phyloP scores from a whole-genome alignment of 92 coral and sea anemone genomes.

The Epizoanthus stellaris region DNA sequence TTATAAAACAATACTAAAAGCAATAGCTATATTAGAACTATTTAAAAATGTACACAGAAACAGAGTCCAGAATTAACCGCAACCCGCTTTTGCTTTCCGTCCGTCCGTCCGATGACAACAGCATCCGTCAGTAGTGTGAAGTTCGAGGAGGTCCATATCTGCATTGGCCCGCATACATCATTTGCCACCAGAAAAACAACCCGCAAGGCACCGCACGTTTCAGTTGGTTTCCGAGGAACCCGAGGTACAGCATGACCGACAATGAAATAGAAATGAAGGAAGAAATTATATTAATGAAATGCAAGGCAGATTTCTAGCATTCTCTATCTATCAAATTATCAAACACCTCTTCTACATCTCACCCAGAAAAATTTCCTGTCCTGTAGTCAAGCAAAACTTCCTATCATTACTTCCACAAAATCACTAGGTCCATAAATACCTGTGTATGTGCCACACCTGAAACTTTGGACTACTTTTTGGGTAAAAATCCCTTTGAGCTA shows the following conservation, averaged over 20 bases:
- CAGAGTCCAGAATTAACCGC: background rate
- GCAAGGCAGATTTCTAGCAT: background rate
- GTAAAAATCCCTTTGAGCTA: no score
- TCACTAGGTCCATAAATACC: no score
- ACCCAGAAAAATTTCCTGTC: no score
- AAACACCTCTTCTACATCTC: no score
- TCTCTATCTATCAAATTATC: background rate
- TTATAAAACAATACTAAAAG: no score
- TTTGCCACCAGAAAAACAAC: slow-evolving; percentile 32
- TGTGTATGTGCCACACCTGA: no score
- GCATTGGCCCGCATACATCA: slow-evolving; percentile 34
- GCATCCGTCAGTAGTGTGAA: slow-evolving; percentile 43
- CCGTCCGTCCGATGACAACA: slow-evolving; percentile 39
- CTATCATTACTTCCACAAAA: no score
- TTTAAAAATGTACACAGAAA: background rate
- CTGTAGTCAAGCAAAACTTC: background rate
- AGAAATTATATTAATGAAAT: slow-evolving; percentile 36
- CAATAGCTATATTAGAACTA: no score
- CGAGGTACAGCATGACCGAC: slow-evolving; percentile 33
- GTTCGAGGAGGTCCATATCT: slow-evolving; percentile 48
- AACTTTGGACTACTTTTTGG: no score
- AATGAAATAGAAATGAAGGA: slow-evolving; percentile 32
- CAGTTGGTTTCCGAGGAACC: slow-evolving; percentile 38
- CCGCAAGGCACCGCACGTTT: slow-evolving; percentile 43
- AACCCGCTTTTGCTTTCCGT: slow-evolving; percentile 35